Base-by-base conservation (phyloP, 2,888 invertebrate species). In the Tiliacea aurago region DNA sequence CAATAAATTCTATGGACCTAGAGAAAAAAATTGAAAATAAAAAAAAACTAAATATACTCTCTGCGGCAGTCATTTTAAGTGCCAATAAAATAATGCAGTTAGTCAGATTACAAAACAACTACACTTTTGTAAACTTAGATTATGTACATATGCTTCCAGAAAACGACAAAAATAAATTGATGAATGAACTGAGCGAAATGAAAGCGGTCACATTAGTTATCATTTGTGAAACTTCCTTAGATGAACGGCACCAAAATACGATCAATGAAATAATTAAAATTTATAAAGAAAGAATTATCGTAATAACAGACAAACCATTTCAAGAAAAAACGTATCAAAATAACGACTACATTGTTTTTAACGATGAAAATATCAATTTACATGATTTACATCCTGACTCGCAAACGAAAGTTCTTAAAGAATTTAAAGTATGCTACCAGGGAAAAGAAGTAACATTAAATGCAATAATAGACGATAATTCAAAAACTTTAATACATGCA, bases 81-180 rank as follows among this genome's bases (percentile, higher is more conserved):
- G 86, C 87, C 2, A 76, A 84, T 49, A 91, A 91, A 88, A 80
- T 90, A 65, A 83, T 84, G 76, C 90, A 91, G 76, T 70, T 81
- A 9, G 23, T 56, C 2, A 37, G 84, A 75, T 76, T 74, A 62
- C 41, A 65, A 66, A 84, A 73, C 7, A 78, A 81, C 4, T 81
- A 79, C 70, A 85, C 85, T 43, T 89, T 90, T 77, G 86, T 90
- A 37, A 88, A 90, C 78, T 85, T 91, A 53, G 87, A 90, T 69
- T 90, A 91, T 67, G 80, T 90, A 10, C 76, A 88, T 58, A 80
- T 86, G 59, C 79, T 91, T 7, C 90, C 90, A 47, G 64, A 86
- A 2, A 85, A 74, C 23, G 88, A 90, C 73, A 87, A 87, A 69
- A 84, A 86, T 67, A 86, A 84, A 67, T 83, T 91, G 79, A 80